phyloP scores from a whole-genome alignment of 1,140 invertebrate species.

The Parapsyche elsis region DNA sequence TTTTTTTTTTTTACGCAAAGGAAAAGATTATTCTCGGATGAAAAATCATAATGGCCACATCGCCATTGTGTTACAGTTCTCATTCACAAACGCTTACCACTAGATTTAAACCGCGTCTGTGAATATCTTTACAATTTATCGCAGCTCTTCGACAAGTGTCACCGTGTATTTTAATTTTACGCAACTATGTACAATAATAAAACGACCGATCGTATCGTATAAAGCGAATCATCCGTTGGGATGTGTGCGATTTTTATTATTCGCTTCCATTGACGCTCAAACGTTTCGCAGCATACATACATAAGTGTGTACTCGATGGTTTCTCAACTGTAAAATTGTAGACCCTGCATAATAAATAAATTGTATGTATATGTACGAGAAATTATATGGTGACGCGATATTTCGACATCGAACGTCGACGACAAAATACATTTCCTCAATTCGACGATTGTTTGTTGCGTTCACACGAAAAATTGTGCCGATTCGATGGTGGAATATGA shows the following conservation, averaged over 20 bases:
- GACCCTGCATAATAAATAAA: not conserved
- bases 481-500: not conserved
- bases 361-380: conserved; percentile 32
- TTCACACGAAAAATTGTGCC: conserved; percentile 31
- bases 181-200: too few relatives aligned
- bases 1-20: not conserved
- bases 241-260: too few relatives aligned
- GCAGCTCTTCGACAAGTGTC: too few relatives aligned
- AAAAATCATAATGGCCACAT: not conserved
- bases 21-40: conserved; percentile 11
- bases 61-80: not conserved
- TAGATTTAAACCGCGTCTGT: too few relatives aligned
- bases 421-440: conserved; percentile 43
- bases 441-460: conserved; percentile 10
- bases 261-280: too few relatives aligned
- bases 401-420: conserved; percentile 53
- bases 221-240: too few relatives aligned
- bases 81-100: not conserved
- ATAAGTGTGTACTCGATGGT: conserved; percentile 43
- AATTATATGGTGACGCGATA: conserved; percentile 42
- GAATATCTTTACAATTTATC: too few relatives aligned
- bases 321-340: conserved; percentile 53
- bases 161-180: too few relatives aligned
- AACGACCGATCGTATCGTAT: too few relatives aligned
- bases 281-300: too few relatives aligned